A percentile compares a stretch with the other conserved stretches of the same genome.
Evolutionary conservation across 2,797 vertebrate species (phyloP).

Genomic region (Typhlichthys eigenmanni): DNA sequence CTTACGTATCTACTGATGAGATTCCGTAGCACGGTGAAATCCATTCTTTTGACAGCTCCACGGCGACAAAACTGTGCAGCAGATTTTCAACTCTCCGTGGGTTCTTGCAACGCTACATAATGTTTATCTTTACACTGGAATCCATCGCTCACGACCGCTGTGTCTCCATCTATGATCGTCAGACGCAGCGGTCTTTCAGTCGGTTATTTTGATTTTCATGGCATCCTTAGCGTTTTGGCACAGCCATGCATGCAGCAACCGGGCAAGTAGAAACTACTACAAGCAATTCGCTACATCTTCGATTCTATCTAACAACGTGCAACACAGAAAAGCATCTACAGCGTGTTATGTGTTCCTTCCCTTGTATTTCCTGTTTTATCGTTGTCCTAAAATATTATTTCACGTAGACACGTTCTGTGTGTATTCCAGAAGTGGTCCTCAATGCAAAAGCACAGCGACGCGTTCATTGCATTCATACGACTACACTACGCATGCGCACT

Average conservation of each 20-base stretch:
- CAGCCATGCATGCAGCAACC: conserved; percentile 56
- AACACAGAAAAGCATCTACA: not conserved
- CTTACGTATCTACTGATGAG: conserved; percentile 92
- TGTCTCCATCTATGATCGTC: conserved; percentile 47
- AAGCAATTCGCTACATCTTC: conserved; percentile 49
- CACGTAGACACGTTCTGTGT: conserved; percentile 29
- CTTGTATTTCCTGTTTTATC: not conserved
- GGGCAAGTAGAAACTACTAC: conserved; percentile 33
- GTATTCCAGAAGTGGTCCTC: conserved; percentile 46
- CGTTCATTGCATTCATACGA: conserved; percentile 47
- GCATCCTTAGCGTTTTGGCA: conserved; percentile 53
- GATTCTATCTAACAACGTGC: conserved; percentile 1
- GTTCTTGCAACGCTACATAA: conserved; percentile 63
- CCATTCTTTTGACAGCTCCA: conserved; percentile 78
- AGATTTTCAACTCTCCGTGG: conserved; percentile 56
- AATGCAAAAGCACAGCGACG: conserved; percentile 31
- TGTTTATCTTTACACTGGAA: conserved; percentile 42
- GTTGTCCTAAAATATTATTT: conserved; percentile 28
- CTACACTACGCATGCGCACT: conserved; percentile 62
- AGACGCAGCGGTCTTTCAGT: conserved; percentile 59
- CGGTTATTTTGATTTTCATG: conserved; percentile 64
- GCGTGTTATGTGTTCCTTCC: not conserved
- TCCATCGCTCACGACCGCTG: conserved; percentile 61
- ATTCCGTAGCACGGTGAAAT: conserved; percentile 85
- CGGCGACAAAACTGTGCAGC: conserved; percentile 38